Evolutionary conservation across 1,140 invertebrate genomes (phyloP).

Genomic region (Drosophila athabasca): DNA sequence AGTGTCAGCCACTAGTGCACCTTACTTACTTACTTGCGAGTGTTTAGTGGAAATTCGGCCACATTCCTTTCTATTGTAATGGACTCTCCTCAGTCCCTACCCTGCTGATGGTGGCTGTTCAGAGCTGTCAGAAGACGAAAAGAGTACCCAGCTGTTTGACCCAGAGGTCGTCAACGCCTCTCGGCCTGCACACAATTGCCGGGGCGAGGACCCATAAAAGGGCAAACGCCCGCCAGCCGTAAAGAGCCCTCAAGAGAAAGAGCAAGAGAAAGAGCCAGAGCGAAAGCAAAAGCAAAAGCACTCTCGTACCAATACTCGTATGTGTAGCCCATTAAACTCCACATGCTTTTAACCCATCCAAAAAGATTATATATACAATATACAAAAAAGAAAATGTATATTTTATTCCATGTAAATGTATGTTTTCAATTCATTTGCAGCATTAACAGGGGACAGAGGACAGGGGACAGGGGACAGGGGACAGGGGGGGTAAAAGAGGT

Average conservation of each 20-base stretch:
- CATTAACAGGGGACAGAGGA: constrained; percentile 43
- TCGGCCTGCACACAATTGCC: constrained; percentile 38
- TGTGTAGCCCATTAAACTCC: constrained; percentile 44
- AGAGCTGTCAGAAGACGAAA: constrained; percentile 43
- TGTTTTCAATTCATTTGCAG: constrained; percentile 72
- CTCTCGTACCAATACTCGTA: constrained; percentile 28
- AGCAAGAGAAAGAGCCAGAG: too few species aligned
- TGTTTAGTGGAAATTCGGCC: not conserved
- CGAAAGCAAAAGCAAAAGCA: constrained; percentile 15
- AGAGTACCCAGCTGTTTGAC: constrained; percentile 28
- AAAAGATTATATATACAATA: constrained; percentile 18
- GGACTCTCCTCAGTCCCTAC: too few species aligned
- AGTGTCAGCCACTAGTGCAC: too few species aligned
- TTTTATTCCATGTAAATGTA: constrained; percentile 7
- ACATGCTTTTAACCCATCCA: constrained; percentile 24
- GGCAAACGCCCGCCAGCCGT: constrained; percentile 28
- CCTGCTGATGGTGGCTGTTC: constrained; percentile 2
- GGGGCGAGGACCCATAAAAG: constrained; percentile 39
- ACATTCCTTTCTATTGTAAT: constrained; percentile 2
- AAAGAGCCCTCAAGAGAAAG: constrained; percentile 40
- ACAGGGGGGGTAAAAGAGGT: too few species aligned
- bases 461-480: too few species aligned
- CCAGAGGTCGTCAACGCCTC: constrained; percentile 46
- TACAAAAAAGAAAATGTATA: constrained; percentile 41
- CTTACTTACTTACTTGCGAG: too few species aligned